Evolutionary conservation across 2,797 vertebrate species (phyloP), one percentile per base, ranked within the genome.

Genomic region (Enteromius trimaculatus): DNA sequence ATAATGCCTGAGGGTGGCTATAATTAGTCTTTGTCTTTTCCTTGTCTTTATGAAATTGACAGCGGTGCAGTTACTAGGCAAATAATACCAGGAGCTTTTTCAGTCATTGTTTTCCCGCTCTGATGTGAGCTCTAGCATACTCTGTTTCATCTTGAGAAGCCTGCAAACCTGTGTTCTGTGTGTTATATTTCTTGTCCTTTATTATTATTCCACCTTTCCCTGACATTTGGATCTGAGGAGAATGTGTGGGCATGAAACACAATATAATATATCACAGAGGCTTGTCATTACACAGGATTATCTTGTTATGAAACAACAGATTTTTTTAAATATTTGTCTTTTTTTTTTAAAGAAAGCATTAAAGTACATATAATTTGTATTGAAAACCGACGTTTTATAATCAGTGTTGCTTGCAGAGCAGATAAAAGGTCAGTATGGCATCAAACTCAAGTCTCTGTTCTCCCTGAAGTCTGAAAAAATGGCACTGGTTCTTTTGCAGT

Each of bases 151-250:
- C 47, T 66, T 76, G 34, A 76, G 34, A 31, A 58, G 64, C 14
- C 26, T 58, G 29, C 34, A 69, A 69, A 68, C 26, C 37, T 34
- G 62, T 34, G 8, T 39, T 9, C 10, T 1, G 13, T 53, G 37
- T 82, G 34, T 68, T 77, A 31, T 53, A 31, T 68, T 82, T 16
- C 64, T 34, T 69, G 34, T 66, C 64, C 64, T 82, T 55, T 82
- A 44, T 77, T 77, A 69, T 66, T 77, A 47, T 82, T 77, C 37
- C 34, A 77, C 81, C 31, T 82, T 82, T 53, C 49, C 39, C 49
- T 82, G 39, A 69, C 23, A 77, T 82, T 65, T 74, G 58, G 42
- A 62, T 77, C 72, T 77, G 49, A 77, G 19, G 7, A n/a, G 72
- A 55, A 53, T 60, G 49, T 82, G 81, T 58, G 34, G 72, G 64